Evolutionary conservation across 2,113 vertebrate genomes (phyloP), one percentile per base, ranked within the genome.

Genomic region (Mohoua ochrocephala): DNA sequence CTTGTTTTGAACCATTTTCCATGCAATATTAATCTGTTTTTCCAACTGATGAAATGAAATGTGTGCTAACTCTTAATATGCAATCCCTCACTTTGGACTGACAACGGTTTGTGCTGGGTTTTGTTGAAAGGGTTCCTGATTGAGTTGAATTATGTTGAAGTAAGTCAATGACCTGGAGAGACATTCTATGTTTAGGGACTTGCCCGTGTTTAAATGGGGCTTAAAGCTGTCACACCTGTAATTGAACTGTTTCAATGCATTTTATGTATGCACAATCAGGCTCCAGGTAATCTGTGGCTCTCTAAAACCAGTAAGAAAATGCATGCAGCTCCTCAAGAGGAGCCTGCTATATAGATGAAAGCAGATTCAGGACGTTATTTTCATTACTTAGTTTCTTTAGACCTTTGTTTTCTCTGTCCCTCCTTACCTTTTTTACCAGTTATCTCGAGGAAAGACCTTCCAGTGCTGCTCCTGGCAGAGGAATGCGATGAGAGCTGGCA

Each of bases 21-120:
- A 8, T 67, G 54, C 56, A 84, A 67, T 74, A 70, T 63, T 78
- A 89, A 84, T 67, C 52, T 91, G 35, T 15, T 78, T 77, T 93
- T 95, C 54, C 39, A 77, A 14, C 18, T 1, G 2, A 19, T 64
- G 49, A 70, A 83, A 75, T 60, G 44, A 73, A 85, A 82, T 24
- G 39, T 30, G 64, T 56, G 23, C 27, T 80, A 53, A 73, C 22
- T n/a, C 26, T 64, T 52, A n/a, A 42, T 5, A n/a, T 61, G 54
- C 67, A 90, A 2, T 54, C 54, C 20, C 52, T 91, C 60, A 39
- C 42, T 77, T 90, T 39, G 37, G 54, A 16, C 13, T 60, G 50
- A 65, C 33, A 28, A 6, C 14, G 9, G 30, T 85, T 94, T 80
- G 19, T 31, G 45, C 10, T 65, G 39, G 39, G 19, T 74, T 91